These are phyloP conservation scores for Alectoris magna DNA, from an alignment of 2,797 vertebrate species.

Conservation along the genomic window DNA sequence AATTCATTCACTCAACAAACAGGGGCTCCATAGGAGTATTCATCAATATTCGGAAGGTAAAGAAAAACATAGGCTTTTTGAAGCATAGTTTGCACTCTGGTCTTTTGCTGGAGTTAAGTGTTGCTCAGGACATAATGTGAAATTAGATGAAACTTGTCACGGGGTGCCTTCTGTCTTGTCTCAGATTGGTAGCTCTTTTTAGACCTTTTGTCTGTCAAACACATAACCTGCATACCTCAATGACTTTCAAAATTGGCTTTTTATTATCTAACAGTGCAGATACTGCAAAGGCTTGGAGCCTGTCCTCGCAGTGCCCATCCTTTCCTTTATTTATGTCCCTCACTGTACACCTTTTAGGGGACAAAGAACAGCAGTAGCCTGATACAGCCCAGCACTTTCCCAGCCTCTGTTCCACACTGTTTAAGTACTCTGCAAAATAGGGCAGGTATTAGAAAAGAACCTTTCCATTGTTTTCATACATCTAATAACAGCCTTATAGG, in stretches of 20 bases:
- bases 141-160: not conserved
- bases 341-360: not conserved
- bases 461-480: not conserved
- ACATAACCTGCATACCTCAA: not conserved
- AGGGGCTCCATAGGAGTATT: not conserved
- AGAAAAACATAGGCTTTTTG: not conserved
- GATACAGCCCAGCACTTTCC: not conserved
- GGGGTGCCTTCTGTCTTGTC: not conserved
- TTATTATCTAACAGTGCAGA: not conserved
- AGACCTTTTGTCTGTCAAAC: not conserved
- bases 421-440: constrained; percentile 6
- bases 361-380: not conserved
- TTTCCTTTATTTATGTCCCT: not conserved
- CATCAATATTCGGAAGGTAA: not conserved
- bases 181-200: not conserved
- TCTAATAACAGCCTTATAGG: not conserved
- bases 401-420: not conserved
- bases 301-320: not conserved
- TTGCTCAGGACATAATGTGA: not conserved
- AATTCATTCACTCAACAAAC: not conserved
- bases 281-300: not conserved
- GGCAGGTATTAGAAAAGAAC: constrained; percentile 8
- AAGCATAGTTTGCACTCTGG: not conserved
- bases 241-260: not conserved
- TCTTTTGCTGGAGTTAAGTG: not conserved